A percentile compares a stretch with the other conserved stretches of the same genome.
phyloP scores from a whole-genome alignment of 2,113 vertebrate species.

The Erpornis zantholeuca region DNA sequence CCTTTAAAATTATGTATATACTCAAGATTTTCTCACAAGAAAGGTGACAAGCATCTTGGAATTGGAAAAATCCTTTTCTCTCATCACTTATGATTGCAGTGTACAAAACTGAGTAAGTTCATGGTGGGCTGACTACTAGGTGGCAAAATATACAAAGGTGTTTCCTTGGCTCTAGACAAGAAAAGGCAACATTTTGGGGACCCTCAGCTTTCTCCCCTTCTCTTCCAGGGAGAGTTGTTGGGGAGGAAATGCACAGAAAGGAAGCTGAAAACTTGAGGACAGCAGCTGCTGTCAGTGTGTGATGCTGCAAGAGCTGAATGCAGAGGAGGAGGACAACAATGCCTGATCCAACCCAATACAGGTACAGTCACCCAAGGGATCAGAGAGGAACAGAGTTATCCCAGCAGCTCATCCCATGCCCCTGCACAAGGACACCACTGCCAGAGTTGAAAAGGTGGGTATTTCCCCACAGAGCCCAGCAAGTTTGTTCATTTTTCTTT shows the following conservation, averaged over 20 bases:
- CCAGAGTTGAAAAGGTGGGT: neutral
- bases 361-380: neutral
- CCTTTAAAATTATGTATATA: neutral
- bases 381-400: neutral
- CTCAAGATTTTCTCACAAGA: neutral
- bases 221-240: neutral
- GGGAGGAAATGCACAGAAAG: neutral
- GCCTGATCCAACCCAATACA: neutral
- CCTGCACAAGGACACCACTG: neutral
- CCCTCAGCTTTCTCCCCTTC: neutral
- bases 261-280: neutral
- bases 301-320: fast-evolving
- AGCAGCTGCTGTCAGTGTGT: neutral
- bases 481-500: neutral
- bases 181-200: neutral
- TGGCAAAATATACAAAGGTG: neutral
- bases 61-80: neutral
- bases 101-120: neutral
- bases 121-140: neutral
- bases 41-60: neutral
- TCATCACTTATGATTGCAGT: neutral
- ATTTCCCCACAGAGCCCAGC: neutral
- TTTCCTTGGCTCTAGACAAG: neutral
- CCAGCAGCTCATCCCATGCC: neutral
- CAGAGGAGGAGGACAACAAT: neutral